Percentiles rank a stretch among this genome's conserved stretches.
Evolutionary conservation across 2,797 vertebrate genomes (phyloP).

Genomic region (Lagocephalus sceleratus): DNA sequence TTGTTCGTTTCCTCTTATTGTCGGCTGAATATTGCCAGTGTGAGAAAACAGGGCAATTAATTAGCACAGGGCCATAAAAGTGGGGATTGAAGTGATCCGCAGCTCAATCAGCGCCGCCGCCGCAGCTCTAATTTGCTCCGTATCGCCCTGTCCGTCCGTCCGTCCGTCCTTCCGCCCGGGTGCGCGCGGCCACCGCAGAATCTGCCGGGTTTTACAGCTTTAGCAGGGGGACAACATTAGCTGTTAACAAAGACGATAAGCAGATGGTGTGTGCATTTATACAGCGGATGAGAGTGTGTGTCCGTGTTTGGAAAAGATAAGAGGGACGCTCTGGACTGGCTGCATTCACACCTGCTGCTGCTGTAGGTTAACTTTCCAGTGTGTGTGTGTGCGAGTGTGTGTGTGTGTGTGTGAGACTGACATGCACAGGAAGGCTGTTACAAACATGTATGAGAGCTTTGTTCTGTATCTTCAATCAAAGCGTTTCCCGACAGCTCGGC

Average conservation of each 20-base stretch:
- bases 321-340: conserved; percentile 13
- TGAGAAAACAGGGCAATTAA: neutral
- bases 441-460: conserved; percentile 60
- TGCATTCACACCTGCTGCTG: conserved; percentile 30
- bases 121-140: neutral
- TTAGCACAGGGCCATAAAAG: neutral
- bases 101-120: neutral
- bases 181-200: neutral
- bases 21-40: neutral
- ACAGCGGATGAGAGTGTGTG: conserved; percentile 4
- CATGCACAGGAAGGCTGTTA: conserved; percentile 60
- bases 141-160: too few relatives aligned
- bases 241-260: conserved; percentile 15
- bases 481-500: conserved; percentile 56
- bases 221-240: conserved; percentile 7
- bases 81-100: neutral
- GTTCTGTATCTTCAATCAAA: conserved; percentile 67
- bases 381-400: conserved; percentile 8
- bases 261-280: conserved; percentile 16
- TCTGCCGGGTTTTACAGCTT: conserved; percentile 10
- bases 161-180: too few relatives aligned
- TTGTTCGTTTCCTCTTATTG: neutral
- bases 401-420: conserved; percentile 14
- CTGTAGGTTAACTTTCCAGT: conserved; percentile 4
- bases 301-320: neutral